Percentiles rank a stretch among this genome's conserved stretches.
phyloP scores from a whole-genome alignment of 1,140 invertebrate species.

The Neodiprion fabricii region DNA sequence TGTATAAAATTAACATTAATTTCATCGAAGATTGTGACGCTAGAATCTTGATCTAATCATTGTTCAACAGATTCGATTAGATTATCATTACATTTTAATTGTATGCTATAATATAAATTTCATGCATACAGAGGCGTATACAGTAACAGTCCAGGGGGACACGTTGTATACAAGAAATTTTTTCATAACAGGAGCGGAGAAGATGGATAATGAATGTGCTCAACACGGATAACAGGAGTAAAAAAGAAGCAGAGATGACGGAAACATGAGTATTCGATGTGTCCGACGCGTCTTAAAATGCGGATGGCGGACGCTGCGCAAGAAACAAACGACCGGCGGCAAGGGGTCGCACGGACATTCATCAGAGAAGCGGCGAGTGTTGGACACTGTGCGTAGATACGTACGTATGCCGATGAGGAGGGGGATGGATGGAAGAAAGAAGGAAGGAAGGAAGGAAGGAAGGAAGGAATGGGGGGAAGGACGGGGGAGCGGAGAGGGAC shows the following conservation, averaged over 20 bases:
- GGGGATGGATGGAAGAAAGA: conserved; percentile 27
- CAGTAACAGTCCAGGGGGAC: too few species aligned
- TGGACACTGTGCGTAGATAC: conserved; percentile 15
- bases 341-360: conserved; percentile 37
- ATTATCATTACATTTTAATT: too few species aligned
- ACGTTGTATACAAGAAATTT: too few species aligned
- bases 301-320: conserved; percentile 23
- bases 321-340: conserved; percentile 26
- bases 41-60: too few species aligned
- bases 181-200: too few species aligned
- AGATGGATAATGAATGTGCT: conserved; percentile 9
- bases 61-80: too few species aligned
- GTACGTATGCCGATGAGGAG: neutral
- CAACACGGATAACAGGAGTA: conserved; percentile 13
- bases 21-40: too few species aligned
- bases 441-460: conserved; percentile 22
- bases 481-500: conserved; percentile 32
- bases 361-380: conserved; percentile 22
- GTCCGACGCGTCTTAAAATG: neutral
- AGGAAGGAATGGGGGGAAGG: conserved; percentile 38
- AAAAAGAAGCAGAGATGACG: conserved; percentile 21
- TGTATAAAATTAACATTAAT: too few species aligned
- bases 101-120: too few species aligned
- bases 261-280: conserved; percentile 21
- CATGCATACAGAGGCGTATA: too few species aligned